Evolutionary conservation across 1,140 invertebrate genomes (phyloP).

Genomic region (Bemisia tabaci): DNA sequence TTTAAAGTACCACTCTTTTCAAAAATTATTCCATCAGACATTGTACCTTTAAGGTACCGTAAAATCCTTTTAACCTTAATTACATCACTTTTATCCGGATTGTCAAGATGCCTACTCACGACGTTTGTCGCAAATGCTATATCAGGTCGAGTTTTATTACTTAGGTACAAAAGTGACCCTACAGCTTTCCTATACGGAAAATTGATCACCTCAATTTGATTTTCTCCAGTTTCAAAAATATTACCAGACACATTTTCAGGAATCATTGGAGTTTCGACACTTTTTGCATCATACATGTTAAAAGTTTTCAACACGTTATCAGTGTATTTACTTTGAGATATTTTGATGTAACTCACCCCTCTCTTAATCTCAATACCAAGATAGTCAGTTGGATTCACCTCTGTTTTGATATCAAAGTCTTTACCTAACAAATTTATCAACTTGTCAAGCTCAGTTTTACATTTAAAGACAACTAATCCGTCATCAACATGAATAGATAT

Average conservation of each 20-base stretch:
- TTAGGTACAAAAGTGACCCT: constrained; percentile 26
- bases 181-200: constrained; percentile 23
- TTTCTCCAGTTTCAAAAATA: constrained; percentile 7
- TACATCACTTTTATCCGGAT: constrained; percentile 6
- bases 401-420: constrained; percentile 20
- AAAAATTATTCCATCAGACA: constrained; percentile 15
- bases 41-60: constrained; percentile 28
- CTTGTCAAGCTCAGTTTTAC: constrained; percentile 16
- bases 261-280: constrained; percentile 21
- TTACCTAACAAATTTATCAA: constrained; percentile 15
- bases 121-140: constrained; percentile 26
- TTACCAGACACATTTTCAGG: neutral
- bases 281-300: constrained; percentile 21
- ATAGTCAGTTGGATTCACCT: constrained; percentile 17
- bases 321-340: too few relatives aligned
- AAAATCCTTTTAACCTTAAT: constrained; percentile 22
- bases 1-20: neutral
- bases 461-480: constrained; percentile 21
- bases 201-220: constrained; percentile 10
- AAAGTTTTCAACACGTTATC: too few relatives aligned
- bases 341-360: constrained; percentile 14
- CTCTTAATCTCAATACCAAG: constrained; percentile 25
- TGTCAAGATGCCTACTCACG: constrained; percentile 15
- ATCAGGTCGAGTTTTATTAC: constrained; percentile 27
- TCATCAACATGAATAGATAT: constrained; percentile 29